phyloP scores from a whole-genome alignment of 2,888 invertebrate genomes.

The Pediacus dermestoides region DNA sequence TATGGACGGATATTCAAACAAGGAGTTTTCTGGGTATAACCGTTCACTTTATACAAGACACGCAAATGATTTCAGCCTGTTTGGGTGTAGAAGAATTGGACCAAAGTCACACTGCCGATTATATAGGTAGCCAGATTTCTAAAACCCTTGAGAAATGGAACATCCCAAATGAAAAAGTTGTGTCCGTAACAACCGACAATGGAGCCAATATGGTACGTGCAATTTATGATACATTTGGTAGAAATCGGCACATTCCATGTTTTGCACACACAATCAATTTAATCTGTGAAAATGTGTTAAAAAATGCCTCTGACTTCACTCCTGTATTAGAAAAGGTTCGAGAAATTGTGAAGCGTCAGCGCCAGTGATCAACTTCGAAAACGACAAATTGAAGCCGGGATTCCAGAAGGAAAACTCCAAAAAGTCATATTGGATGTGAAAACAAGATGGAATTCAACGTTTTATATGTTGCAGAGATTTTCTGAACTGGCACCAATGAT shows the following conservation, averaged over 20 bases:
- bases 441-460: too few species aligned
- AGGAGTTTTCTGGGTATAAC: slow-evolving; percentile 25
- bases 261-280: slow-evolving; percentile 26
- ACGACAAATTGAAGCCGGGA: too few species aligned
- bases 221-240: slow-evolving; percentile 18
- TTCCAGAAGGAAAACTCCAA: too few species aligned
- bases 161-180: slow-evolving; percentile 20
- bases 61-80: slow-evolving; percentile 9
- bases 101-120: slow-evolving; percentile 16
- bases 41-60: slow-evolving; percentile 16
- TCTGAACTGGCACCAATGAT: too few species aligned
- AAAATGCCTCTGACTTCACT: slow-evolving; percentile 7
- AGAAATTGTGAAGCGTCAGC: slow-evolving; percentile 15
- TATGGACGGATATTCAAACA: slow-evolving; percentile 26
- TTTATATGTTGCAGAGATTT: too few species aligned
- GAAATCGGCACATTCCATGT: slow-evolving; percentile 22
- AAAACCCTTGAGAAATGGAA: slow-evolving; percentile 19
- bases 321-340: slow-evolving; percentile 11
- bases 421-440: too few species aligned
- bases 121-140: slow-evolving; percentile 10
- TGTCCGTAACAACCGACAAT: slow-evolving; percentile 23
- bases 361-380: slow-evolving; percentile 15
- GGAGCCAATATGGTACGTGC: slow-evolving; percentile 25
- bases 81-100: slow-evolving; percentile 15
- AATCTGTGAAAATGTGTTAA: slow-evolving; percentile 17